phyloP scores from a whole-genome alignment of 2,888 invertebrate genomes.

The Beris chalybata region DNA sequence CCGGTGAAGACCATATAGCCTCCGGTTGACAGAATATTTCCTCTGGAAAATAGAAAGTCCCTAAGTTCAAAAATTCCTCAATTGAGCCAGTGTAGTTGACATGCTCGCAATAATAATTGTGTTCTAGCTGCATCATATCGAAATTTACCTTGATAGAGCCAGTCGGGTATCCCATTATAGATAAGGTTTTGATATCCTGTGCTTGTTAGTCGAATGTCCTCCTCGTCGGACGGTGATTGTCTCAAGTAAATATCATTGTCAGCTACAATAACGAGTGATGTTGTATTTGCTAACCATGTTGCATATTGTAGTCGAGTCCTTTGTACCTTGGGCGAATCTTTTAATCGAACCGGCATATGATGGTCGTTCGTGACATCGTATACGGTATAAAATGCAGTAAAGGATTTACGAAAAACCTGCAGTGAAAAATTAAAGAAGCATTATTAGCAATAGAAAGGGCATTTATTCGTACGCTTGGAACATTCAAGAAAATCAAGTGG shows the following conservation, averaged over 20 bases:
- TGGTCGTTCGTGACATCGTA: conserved; percentile 91
- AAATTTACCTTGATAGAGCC: conserved; percentile 88
- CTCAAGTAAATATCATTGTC: conserved; percentile 89
- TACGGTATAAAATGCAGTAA: conserved; percentile 86
- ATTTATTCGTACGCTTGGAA: background rate
- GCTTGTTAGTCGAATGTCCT: conserved; percentile 72
- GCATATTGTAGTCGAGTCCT: conserved; percentile 80
- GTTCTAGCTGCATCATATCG: background rate
- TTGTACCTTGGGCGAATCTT: conserved; percentile 69
- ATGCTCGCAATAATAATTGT: background rate
- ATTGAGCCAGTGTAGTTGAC: background rate
- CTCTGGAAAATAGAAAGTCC: conserved; percentile 62
- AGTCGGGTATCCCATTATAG: conserved; percentile 93
- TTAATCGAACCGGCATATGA: conserved; percentile 81
- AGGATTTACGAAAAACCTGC: conserved; percentile 83
- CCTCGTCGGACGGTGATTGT: conserved; percentile 69
- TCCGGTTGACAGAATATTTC: conserved; percentile 80
- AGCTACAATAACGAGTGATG: conserved; percentile 75
- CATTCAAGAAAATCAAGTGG: too few species aligned
- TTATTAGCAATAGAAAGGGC: background rate
- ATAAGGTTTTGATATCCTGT: conserved; percentile 77
- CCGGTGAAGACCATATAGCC: conserved; percentile 84
- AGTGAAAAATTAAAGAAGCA: conserved; percentile 49
- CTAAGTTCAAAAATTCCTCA: conserved; percentile 2
- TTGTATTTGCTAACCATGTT: conserved; percentile 78